phyloP scores from a whole-genome alignment of 1,140 invertebrate species.

The Macrobrachium rosenbergii region DNA sequence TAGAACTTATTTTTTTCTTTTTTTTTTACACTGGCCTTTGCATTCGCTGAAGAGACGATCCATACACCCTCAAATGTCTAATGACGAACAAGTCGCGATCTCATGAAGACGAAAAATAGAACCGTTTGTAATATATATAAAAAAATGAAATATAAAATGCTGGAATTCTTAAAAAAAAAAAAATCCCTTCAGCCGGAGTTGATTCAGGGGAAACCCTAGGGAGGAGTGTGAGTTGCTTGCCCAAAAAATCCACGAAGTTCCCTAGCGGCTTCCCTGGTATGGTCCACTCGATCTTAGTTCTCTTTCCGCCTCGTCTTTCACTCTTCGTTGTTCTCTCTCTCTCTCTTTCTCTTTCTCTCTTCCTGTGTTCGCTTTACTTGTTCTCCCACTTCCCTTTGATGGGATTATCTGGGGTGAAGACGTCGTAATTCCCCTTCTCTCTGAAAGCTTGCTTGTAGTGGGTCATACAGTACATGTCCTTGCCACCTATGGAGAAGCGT shows the following conservation, averaged over 20 bases:
- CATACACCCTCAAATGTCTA: too few relatives aligned
- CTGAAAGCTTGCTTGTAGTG: constrained; percentile 88
- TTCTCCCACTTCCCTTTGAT: constrained; percentile 56
- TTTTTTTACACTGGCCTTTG: too few relatives aligned
- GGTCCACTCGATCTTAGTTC: background rate
- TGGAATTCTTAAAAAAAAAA: too few relatives aligned
- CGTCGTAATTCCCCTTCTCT: constrained; percentile 88
- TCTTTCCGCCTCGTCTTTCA: background rate
- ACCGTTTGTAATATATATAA: too few relatives aligned
- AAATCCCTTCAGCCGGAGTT: too few relatives aligned
- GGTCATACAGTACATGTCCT: constrained; percentile 82
- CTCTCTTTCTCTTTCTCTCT: background rate
- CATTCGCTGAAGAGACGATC: too few relatives aligned
- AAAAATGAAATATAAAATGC: too few relatives aligned
- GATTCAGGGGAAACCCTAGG: too few relatives aligned
- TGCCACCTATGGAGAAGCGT: constrained; percentile 71
- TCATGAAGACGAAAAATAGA: too few relatives aligned
- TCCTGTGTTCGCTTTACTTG: constrained; percentile 18
- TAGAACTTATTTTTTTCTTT: too few relatives aligned
- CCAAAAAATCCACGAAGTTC: background rate
- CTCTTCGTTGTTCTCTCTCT: background rate
- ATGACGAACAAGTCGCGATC: too few relatives aligned
- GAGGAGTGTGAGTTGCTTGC: too few relatives aligned
- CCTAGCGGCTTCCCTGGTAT: background rate
- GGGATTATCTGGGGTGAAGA: constrained; percentile 55